A percentile compares a stretch with the other conserved stretches of the same genome.
Conservation (phyloP, 2,888 invertebrate species). For the Strigamia maritima region DNA sequence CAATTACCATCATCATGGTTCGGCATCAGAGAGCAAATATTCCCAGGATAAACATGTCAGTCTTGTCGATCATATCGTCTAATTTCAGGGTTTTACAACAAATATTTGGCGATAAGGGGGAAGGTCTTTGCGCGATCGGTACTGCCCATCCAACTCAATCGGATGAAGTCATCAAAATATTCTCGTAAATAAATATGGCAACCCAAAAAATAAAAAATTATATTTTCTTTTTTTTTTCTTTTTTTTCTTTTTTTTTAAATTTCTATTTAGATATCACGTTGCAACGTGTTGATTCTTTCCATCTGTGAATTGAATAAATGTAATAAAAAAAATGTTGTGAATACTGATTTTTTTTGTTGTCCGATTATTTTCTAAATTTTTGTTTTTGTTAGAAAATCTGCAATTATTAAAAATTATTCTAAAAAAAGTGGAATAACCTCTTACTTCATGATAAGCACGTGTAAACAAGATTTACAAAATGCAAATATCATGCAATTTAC, state of each 20-base stretch:
- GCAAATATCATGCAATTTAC: too few species aligned
- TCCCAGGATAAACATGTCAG: conserved; percentile 23
- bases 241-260: not conserved
- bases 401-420: too few species aligned
- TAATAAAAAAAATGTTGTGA: not conserved
- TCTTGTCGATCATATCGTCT: conserved; percentile 23
- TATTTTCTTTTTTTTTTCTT: too few species aligned
- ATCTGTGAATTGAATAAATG: not conserved
- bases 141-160: conserved; percentile 4
- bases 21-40: not conserved
- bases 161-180: conserved; percentile 9
- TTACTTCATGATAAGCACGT: too few species aligned
- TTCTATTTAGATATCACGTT: not conserved
- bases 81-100: conserved; percentile 20
- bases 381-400: too few species aligned
- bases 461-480: too few species aligned
- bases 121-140: not conserved
- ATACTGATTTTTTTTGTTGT: not conserved
- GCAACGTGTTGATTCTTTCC: not conserved
- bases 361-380: too few species aligned
- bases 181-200: not conserved
- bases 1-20: conserved; percentile 16
- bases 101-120: conserved; percentile 16
- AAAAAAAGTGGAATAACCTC: too few species aligned
- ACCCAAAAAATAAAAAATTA: not conserved